A percentile compares a stretch with the other conserved stretches of the same genome.
Evolutionary conservation across 2,113 vertebrate genomes (phyloP).

Genomic region (Stercorarius parasiticus): DNA sequence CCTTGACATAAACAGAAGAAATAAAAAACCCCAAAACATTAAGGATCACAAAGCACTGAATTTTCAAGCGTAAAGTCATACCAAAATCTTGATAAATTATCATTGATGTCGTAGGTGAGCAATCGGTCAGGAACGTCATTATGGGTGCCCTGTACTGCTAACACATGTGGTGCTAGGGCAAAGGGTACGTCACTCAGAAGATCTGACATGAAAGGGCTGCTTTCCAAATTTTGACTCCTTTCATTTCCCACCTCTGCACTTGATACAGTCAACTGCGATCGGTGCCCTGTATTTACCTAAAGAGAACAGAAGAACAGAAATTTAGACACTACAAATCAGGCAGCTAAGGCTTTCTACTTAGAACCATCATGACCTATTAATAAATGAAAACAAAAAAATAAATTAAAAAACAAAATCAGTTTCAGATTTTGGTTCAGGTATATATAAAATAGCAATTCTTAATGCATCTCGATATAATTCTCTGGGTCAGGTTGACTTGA

Average conservation of each 20-base stretch:
- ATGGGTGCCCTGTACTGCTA: conserved; percentile 79
- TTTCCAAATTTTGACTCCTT: conserved; percentile 66
- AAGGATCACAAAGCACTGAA: conserved; percentile 86
- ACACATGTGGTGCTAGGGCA: conserved; percentile 89
- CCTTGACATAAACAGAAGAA: background rate
- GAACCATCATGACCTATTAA: background rate
- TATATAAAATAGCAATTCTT: background rate
- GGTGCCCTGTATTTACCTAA: conserved; percentile 45
- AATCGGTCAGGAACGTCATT: conserved; percentile 78
- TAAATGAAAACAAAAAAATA: background rate
- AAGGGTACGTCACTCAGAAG: conserved; percentile 92
- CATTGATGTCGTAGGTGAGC: conserved; percentile 79
- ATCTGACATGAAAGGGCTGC: conserved; percentile 75
- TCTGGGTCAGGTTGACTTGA: background rate
- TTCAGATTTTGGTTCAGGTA: background rate
- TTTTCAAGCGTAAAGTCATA: conserved; percentile 98
- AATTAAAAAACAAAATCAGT: background rate
- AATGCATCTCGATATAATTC: background rate
- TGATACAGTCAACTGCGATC: background rate
- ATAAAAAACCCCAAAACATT: background rate
- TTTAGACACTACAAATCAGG: background rate
- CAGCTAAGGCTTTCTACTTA: background rate
- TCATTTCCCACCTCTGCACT: background rate
- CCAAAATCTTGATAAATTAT: conserved; percentile 87
- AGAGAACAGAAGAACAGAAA: conserved; percentile 21